Evolutionary conservation across 2,888 invertebrate species (phyloP).

Genomic region (Noctua janthe): DNA sequence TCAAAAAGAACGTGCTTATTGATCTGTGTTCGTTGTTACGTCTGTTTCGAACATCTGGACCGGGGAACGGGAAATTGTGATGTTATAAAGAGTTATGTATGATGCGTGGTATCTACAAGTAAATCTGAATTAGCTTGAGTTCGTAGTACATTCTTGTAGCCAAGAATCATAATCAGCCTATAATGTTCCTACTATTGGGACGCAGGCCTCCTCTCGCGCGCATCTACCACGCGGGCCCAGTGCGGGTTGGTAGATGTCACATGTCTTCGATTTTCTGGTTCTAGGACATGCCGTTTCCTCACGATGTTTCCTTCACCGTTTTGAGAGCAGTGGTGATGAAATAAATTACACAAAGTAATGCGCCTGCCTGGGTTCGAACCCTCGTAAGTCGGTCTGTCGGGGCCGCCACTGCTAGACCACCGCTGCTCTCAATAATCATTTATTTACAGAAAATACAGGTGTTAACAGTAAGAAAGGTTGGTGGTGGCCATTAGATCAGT

Average conservation of each 20-base stretch:
- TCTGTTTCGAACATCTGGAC: conserved; percentile 65
- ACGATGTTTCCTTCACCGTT: no score
- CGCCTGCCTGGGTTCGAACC: no score
- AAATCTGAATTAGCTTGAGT: not conserved
- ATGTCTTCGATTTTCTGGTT: no score
- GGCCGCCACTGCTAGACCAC: no score
- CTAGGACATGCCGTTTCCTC: no score
- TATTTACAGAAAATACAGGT: not conserved
- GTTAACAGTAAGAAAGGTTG: not conserved
- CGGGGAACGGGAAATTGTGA: not conserved
- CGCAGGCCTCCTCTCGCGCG: no score
- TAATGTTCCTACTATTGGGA: no score
- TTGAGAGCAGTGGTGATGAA: no score
- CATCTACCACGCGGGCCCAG: no score
- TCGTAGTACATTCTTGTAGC: not conserved
- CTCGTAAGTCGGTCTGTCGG: no score
- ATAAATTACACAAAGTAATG: no score
- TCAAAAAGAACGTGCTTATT: conserved; percentile 76
- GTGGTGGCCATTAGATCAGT: not conserved
- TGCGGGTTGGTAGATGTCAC: no score
- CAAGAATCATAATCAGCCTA: not conserved
- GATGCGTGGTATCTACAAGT: not conserved
- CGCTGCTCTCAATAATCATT: not conserved
- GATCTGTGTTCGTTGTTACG: conserved; percentile 59
- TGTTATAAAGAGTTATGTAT: conserved; percentile 1